A percentile compares a stretch with the other conserved stretches of the same genome.
Evolutionary conservation across 2,113 vertebrate species (phyloP).

Genomic region (Paramisgurnus dabryanus): DNA sequence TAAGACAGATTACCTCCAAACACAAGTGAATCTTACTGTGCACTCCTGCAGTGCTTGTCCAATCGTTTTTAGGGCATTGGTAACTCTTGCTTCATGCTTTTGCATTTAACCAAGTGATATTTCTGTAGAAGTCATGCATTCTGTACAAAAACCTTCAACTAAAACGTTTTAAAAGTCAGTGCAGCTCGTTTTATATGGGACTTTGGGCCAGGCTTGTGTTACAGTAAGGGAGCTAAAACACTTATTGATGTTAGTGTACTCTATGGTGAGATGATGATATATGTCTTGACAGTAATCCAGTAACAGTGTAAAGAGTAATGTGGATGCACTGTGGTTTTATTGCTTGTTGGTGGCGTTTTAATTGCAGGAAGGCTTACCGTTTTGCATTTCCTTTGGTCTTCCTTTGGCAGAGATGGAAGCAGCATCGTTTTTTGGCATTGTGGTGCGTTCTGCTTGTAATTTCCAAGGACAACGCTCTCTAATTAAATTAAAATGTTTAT

Average conservation of each 20-base stretch:
- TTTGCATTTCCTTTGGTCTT: neutral
- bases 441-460: too few relatives aligned
- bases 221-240: neutral
- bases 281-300: constrained; percentile 5
- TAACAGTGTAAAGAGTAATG: constrained; percentile 32
- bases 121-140: neutral
- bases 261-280: neutral
- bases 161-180: neutral
- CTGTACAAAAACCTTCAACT: neutral
- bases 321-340: constrained; percentile 5
- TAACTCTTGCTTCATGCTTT: neutral
- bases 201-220: neutral
- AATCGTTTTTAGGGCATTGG: constrained; percentile 1
- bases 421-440: too few relatives aligned
- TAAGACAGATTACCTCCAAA: constrained; percentile 55
- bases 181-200: neutral
- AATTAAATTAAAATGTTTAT: neutral
- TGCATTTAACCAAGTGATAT: neutral
- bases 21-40: constrained; percentile 52
- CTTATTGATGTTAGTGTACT: constrained; percentile 13
- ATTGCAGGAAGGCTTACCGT: constrained; percentile 13
- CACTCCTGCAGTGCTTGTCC: constrained; percentile 16
- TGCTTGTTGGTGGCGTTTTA: neutral
- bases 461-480: neutral
- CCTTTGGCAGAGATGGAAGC: neutral